Base-by-base conservation (phyloP, 2,888 invertebrate species). In the Dendrolimus pini region DNA sequence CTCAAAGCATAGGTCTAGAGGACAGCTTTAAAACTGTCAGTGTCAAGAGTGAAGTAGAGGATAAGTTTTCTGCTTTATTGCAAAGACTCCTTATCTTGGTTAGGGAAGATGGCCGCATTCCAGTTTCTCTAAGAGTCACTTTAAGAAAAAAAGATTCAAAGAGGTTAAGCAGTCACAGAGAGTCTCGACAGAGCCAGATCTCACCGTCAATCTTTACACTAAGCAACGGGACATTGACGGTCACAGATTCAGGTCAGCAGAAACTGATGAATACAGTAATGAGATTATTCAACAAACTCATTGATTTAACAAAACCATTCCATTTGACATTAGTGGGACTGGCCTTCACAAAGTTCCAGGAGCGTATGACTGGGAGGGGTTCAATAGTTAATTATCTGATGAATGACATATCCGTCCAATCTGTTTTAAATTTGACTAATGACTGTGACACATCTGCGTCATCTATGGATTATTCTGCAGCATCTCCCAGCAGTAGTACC, bases 321-420 rank as follows among this genome's bases (percentile, higher is more conserved):
- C 95, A 95, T 82, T 93, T 96, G 69, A 96, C 96, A 0, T 83
- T 96, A 58, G 89, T 96, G 60, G 96, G 96, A n/a, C 85, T 96
- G 71, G 95, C 95, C 18, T 96, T 96, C 77, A 95, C 95, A 1
- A 96, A 96, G 80, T 96, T 96, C 74, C 94, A 94, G 69, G 95
- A 94, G 67, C 91, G 93, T 60, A 93, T 93, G 77, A 92, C 92
- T 3, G 94, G 94, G 1, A 92, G 93, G 64, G 93, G 94, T 69
- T 95, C 95, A 12, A 94, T 96, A 68, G 93, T 95, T 7, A 94
- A 94, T 61, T 96, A 95, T 74, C 86, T 96, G 56, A 93, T 94
- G 78, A 95, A 95, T 79, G 94, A 95, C 77, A 92, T 96, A 60
- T 95, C 95, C 71, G 96, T 96, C 56, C 95, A 96, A 78, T 95